These are phyloP conservation scores for Apocheima hispidaria DNA, from an alignment of 2,888 invertebrate genomes.

Conservation along the genomic window DNA sequence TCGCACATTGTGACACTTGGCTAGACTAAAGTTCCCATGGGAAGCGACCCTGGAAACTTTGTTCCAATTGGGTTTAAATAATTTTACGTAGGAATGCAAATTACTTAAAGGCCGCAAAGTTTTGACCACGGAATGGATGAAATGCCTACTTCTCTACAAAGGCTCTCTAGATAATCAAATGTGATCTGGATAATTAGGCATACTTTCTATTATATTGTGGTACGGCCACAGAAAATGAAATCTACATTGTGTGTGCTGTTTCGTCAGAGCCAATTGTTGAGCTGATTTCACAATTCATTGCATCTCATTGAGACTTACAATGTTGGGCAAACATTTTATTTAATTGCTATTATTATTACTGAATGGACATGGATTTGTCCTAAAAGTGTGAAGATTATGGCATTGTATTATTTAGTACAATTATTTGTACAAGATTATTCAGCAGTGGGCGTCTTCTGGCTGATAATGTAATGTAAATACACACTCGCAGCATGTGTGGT, in stretches of 20 bases:
- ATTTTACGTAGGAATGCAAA: constrained; percentile 4
- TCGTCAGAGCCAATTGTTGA: no score
- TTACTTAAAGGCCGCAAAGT: not conserved
- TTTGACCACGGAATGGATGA: not conserved
- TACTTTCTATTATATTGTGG: not conserved
- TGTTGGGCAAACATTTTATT: no score
- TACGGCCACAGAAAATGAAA: not conserved
- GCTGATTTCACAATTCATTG: not conserved
- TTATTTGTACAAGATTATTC: no score
- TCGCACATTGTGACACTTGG: not conserved
- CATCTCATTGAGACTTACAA: not conserved
- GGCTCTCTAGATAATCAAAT: not conserved
- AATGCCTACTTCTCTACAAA: not conserved
- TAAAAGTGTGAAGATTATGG: no score
- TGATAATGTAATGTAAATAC: no score
- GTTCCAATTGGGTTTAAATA: constrained; percentile 7
- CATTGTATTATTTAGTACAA: no score
- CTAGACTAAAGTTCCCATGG: constrained; percentile 8
- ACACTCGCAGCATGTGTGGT: not conserved
- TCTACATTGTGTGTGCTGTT: not conserved
- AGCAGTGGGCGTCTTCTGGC: no score
- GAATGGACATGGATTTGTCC: no score
- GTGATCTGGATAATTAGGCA: not conserved
- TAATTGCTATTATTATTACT: no score
- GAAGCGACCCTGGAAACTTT: constrained; percentile 7